A percentile compares a stretch with the other conserved stretches of the same genome.
These are phyloP conservation scores for Silurus lanzhouensis DNA, from an alignment of 2,797 vertebrate species.

Conservation along the genomic window DNA sequence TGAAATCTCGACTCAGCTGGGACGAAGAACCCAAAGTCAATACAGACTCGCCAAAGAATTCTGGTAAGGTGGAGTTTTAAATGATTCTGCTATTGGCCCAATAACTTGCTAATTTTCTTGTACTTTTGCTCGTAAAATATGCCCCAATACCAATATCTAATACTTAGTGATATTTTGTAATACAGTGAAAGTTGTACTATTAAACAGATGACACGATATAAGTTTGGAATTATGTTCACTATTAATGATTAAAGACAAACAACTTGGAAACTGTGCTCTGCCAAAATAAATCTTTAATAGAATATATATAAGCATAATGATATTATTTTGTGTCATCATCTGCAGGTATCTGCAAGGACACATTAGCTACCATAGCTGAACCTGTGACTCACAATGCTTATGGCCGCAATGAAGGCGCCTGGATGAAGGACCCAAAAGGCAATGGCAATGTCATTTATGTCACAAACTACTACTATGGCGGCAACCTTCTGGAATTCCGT, in stretches of 20 bases:
- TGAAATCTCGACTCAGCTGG: constrained; percentile 68
- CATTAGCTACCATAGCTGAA: constrained; percentile 87
- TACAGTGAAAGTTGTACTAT: background rate
- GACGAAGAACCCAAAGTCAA: constrained; percentile 65
- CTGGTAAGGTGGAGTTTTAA: constrained; percentile 60
- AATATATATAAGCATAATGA: background rate
- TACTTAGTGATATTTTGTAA: background rate
- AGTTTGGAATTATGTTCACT: background rate
- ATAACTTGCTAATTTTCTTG: background rate
- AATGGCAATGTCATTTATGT: constrained; percentile 88
- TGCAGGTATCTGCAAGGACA: constrained; percentile 89
- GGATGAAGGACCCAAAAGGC: constrained; percentile 94
- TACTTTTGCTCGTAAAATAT: background rate
- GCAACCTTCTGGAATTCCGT: constrained; percentile 86
- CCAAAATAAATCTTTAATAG: background rate
- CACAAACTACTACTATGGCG: constrained; percentile 88
- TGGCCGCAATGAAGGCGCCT: constrained; percentile 85
- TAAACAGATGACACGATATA: background rate
- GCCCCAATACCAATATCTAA: background rate
- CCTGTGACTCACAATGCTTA: constrained; percentile 86
- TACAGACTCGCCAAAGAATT: constrained; percentile 63
- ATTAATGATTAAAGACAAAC: background rate
- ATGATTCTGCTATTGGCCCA: background rate
- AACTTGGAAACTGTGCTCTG: background rate
- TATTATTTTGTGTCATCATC: constrained; percentile 12